Conservation (phyloP, 2,797 vertebrate genomes). For the Setipinna tenuifilis region DNA sequence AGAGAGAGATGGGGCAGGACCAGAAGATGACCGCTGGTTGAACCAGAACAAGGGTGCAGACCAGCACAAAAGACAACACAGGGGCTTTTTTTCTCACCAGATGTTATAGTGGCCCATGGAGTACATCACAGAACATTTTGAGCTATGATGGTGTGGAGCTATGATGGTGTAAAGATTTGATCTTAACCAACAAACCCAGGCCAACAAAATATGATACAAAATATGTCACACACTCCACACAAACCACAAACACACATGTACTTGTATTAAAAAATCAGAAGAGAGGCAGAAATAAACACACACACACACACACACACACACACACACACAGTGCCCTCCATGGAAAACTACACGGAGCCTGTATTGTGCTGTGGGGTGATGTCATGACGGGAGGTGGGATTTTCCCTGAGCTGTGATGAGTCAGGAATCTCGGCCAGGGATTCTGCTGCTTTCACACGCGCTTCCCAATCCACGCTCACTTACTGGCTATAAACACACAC, state of each 20-base stretch:
- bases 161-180: too few relatives aligned
- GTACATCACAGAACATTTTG: too few relatives aligned
- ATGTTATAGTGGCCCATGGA: too few relatives aligned
- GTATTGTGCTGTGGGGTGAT: not conserved
- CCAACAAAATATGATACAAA: too few relatives aligned
- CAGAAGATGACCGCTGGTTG: too few relatives aligned
- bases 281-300: not conserved
- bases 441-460: not conserved
- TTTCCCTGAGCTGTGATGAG: not conserved
- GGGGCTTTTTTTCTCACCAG: too few relatives aligned
- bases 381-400: slow-evolving; percentile 2
- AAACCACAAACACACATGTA: not conserved
- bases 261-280: not conserved
- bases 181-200: too few relatives aligned
- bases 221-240: not conserved
- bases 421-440: not conserved
- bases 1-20: too few relatives aligned
- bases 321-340: not conserved
- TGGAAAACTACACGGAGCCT: not conserved
- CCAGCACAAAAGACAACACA: too few relatives aligned
- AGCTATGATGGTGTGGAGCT: too few relatives aligned
- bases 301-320: not conserved
- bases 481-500: not conserved
- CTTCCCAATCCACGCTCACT: not conserved
- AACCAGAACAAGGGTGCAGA: too few relatives aligned